These are phyloP conservation scores for Hybos culiciformis DNA, from an alignment of 2,888 invertebrate genomes.

Conservation along the genomic window DNA sequence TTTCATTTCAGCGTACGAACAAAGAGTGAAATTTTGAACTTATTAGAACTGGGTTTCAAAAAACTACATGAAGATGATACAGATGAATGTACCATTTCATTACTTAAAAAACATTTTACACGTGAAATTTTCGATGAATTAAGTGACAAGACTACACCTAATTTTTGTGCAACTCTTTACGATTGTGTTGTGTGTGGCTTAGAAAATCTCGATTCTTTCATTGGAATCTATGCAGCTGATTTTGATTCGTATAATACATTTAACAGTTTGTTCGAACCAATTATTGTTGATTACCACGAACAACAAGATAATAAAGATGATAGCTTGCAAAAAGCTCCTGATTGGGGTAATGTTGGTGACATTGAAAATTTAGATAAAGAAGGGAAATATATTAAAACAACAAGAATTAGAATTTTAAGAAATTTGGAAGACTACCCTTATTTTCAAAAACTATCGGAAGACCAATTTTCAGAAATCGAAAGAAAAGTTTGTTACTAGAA, in stretches of 20 bases:
- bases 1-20: constrained; percentile 25
- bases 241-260: constrained; percentile 49
- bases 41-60: constrained; percentile 39
- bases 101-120: constrained; percentile 48
- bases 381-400: constrained; percentile 46
- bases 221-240: constrained; percentile 54
- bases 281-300: constrained; percentile 51
- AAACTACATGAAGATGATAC: constrained; percentile 36
- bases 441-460: constrained; percentile 49
- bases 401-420: constrained; percentile 49
- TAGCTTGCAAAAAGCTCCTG: constrained; percentile 44
- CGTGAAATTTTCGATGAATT: constrained; percentile 40
- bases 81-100: constrained; percentile 39
- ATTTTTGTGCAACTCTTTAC: constrained; percentile 43
- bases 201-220: constrained; percentile 46
- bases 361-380: constrained; percentile 49
- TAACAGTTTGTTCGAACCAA: constrained; percentile 48
- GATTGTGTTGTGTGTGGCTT: constrained; percentile 52
- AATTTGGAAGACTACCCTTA: constrained; percentile 46
- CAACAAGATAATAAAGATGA: constrained; percentile 20
- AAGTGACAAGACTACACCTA: constrained; percentile 40
- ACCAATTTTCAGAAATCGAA: constrained; percentile 47
- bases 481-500: constrained; percentile 29
- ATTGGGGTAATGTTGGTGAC: constrained; percentile 46
- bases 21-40: constrained; percentile 30